phyloP scores from a whole-genome alignment of 1,140 invertebrate genomes.

The Drosophila athabasca region DNA sequence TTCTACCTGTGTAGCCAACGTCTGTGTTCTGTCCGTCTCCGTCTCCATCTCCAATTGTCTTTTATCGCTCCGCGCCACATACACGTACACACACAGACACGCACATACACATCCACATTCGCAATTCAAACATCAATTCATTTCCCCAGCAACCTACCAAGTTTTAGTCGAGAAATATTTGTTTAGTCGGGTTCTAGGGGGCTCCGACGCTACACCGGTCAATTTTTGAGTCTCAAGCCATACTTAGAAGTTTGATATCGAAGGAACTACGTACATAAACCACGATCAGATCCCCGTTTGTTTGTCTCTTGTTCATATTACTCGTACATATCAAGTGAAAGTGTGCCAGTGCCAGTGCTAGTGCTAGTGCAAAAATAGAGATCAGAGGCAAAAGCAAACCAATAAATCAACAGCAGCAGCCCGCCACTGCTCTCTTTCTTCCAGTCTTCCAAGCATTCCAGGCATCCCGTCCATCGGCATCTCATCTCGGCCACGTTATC shows the following conservation, averaged over 20 bases:
- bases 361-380: not conserved
- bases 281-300: too few species aligned
- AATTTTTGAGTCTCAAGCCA: not conserved
- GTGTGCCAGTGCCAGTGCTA: constrained; percentile 1
- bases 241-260: too few species aligned
- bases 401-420: too few species aligned
- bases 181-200: constrained; percentile 58
- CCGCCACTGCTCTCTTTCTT: too few species aligned
- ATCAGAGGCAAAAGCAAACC: not conserved
- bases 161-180: constrained; percentile 49
- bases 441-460: too few species aligned
- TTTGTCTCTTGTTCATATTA: not conserved
- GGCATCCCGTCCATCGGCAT: not conserved
- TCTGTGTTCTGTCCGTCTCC: not conserved
- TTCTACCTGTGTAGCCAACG: constrained; percentile 46
- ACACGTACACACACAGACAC: constrained; percentile 15
- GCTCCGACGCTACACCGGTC: constrained; percentile 52
- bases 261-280: too few species aligned
- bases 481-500: constrained; percentile 58
- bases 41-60: constrained; percentile 14
- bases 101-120: constrained; percentile 18
- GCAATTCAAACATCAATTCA: constrained; percentile 58
- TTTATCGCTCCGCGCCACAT: constrained; percentile 9
- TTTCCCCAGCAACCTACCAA: constrained; percentile 30
- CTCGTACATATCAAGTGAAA: not conserved